phyloP scores from a whole-genome alignment of 2,113 vertebrate genomes.

The Oceanodroma tethys region DNA sequence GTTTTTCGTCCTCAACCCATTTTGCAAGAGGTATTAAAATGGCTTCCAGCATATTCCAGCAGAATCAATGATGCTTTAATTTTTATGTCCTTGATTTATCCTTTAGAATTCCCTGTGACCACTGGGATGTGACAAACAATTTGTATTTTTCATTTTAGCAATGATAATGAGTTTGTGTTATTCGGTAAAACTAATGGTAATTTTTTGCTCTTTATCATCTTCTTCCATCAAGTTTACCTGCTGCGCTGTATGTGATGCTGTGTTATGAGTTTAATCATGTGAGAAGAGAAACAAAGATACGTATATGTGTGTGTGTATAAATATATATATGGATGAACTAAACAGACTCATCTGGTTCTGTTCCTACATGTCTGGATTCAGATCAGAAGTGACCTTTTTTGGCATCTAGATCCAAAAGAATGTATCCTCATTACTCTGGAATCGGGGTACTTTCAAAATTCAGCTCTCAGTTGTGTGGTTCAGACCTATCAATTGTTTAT shows the following conservation, averaged over 20 bases:
- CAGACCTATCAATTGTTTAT: neutral
- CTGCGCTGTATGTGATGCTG: neutral
- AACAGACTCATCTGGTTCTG: neutral
- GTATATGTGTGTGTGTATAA: accelerated
- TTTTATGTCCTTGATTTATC: neutral
- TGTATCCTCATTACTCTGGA: neutral
- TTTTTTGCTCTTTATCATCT: neutral
- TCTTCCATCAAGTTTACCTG: neutral
- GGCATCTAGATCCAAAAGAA: neutral
- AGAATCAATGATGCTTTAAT: neutral
- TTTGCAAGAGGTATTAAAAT: neutral
- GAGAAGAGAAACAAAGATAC: neutral
- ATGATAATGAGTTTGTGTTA: neutral
- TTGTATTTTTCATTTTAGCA: neutral
- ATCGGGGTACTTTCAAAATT: neutral
- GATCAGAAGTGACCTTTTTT: neutral
- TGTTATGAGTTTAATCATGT: neutral
- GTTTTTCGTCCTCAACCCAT: neutral
- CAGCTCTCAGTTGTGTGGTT: neutral
- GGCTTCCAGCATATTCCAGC: neutral
- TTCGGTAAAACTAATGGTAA: neutral
- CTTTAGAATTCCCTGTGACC: neutral
- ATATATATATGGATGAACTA: neutral
- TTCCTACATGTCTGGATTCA: neutral
- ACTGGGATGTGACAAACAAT: neutral